Conservation (phyloP, 2,888 invertebrate genomes). For the Drosophila kanekoi region DNA sequence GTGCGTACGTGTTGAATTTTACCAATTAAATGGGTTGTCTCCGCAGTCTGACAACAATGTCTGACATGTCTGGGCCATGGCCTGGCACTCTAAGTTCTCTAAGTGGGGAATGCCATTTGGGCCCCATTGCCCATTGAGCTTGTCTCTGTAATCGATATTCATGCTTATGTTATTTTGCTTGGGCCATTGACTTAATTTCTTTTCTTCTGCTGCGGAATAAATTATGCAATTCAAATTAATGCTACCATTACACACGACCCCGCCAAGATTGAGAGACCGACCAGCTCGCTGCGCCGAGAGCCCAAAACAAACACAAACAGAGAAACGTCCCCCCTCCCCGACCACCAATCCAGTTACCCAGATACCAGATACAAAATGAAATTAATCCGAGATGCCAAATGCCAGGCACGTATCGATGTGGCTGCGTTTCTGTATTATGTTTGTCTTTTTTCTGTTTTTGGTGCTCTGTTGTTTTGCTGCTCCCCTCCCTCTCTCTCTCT, state of each 20-base stretch:
- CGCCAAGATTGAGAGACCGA: slow-evolving; percentile 49
- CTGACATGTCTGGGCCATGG: slow-evolving; percentile 28
- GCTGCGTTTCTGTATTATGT: slow-evolving; percentile 64
- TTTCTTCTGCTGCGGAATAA: slow-evolving; percentile 66
- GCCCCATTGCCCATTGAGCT: slow-evolving; percentile 23
- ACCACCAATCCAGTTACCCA: background rate
- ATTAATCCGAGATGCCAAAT: slow-evolving; percentile 81
- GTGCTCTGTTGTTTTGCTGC: slow-evolving; percentile 17
- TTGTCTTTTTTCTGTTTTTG: slow-evolving; percentile 55
- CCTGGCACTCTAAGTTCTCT: slow-evolving; percentile 15
- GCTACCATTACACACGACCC: slow-evolving; percentile 61
- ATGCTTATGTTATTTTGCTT: slow-evolving; percentile 74
- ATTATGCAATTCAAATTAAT: slow-evolving; percentile 81
- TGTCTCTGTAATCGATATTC: slow-evolving; percentile 69
- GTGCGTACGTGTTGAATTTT: slow-evolving; percentile 83
- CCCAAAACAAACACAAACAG: slow-evolving; percentile 20
- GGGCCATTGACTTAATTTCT: slow-evolving; percentile 76
- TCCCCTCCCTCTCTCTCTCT: background rate
- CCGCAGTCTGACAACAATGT: slow-evolving; percentile 33
- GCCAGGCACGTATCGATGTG: slow-evolving; percentile 79
- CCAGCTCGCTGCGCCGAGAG: slow-evolving; percentile 18
- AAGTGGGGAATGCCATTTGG: slow-evolving; percentile 52
- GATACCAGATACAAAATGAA: slow-evolving; percentile 66
- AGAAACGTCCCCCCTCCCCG: too few species aligned
- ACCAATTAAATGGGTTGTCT: slow-evolving; percentile 83